Percentiles rank a stretch among this genome's conserved stretches.
phyloP scores from a whole-genome alignment of 2,113 vertebrate genomes.

The Sisor rabdophorus region DNA sequence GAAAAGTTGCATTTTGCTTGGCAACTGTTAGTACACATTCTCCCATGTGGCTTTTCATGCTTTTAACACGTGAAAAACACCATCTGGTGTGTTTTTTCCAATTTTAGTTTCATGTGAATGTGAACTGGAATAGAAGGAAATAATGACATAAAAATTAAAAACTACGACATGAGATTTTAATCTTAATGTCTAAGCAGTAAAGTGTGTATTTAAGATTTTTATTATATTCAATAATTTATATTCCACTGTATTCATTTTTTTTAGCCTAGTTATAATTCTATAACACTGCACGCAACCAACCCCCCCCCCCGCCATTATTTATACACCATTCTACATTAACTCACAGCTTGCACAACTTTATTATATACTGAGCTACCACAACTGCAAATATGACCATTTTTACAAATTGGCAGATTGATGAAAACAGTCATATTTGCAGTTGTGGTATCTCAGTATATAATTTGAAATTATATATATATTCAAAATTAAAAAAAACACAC shows the following conservation, averaged over 20 bases:
- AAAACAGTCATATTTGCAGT: too few relatives aligned
- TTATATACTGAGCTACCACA: neutral
- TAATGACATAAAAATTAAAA: neutral
- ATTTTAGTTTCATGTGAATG: neutral
- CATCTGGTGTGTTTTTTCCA: constrained; percentile 34
- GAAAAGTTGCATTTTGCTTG: neutral
- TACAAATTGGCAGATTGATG: neutral
- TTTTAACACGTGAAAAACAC: constrained; percentile 9
- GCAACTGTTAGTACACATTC: neutral
- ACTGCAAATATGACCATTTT: neutral
- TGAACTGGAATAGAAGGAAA: neutral
- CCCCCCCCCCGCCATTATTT: too few relatives aligned
- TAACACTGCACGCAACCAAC: too few relatives aligned
- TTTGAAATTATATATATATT: too few relatives aligned
- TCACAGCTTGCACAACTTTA: neutral
- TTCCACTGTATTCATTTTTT: neutral
- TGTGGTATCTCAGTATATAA: too few relatives aligned
- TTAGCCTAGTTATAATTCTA: too few relatives aligned
- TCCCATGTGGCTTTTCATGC: constrained; percentile 12
- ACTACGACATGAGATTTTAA: neutral
- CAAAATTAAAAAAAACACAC: too few relatives aligned
- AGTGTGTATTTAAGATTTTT: neutral
- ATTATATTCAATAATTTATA: neutral
- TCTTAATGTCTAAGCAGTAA: neutral
- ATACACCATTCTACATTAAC: neutral